These are phyloP conservation scores for Discoglossus pictus DNA, from an alignment of 2,797 vertebrate species.

Conservation along the genomic window DNA sequence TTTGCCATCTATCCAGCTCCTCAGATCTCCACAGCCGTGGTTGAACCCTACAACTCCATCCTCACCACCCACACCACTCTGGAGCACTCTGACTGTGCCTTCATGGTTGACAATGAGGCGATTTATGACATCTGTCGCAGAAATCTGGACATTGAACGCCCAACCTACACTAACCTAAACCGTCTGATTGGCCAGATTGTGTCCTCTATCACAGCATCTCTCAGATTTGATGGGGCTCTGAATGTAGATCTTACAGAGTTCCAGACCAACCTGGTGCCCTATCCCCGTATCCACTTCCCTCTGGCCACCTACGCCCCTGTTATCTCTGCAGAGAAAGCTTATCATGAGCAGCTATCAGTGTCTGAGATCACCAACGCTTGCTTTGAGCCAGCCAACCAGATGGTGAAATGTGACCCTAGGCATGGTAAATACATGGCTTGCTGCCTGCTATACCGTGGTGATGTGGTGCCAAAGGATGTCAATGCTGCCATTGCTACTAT, in stretches of 20 bases:
- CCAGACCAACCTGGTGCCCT: slow-evolving; percentile 76
- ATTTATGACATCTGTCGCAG: slow-evolving; percentile 81
- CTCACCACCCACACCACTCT: slow-evolving; percentile 72
- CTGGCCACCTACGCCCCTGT: slow-evolving; percentile 73
- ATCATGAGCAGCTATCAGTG: slow-evolving; percentile 70
- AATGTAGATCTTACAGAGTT: slow-evolving; percentile 71
- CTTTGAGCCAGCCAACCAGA: slow-evolving; percentile 75
- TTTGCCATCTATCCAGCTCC: too few relatives aligned
- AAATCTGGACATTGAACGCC: slow-evolving; percentile 79
- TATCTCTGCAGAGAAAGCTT: slow-evolving; percentile 73
- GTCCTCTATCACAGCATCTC: slow-evolving; percentile 76
- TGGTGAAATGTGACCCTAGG: slow-evolving; percentile 65
- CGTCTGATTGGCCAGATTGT: slow-evolving; percentile 75
- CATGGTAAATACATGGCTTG: slow-evolving; percentile 60
- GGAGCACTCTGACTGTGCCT: slow-evolving; percentile 76
- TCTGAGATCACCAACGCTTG: slow-evolving; percentile 74
- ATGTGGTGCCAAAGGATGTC: slow-evolving; percentile 55
- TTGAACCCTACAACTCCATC: slow-evolving; percentile 73
- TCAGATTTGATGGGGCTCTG: slow-evolving; percentile 74
- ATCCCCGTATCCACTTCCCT: slow-evolving; percentile 75
- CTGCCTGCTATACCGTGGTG: slow-evolving; percentile 51
- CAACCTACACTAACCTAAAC: slow-evolving; percentile 77
- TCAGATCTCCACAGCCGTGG: slow-evolving; percentile 63
- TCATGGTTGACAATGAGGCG: slow-evolving; percentile 79
- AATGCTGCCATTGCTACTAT: slow-evolving; percentile 69